Evolutionary conservation across 2,888 invertebrate species (phyloP).

Genomic region (Hypsopygia costalis): DNA sequence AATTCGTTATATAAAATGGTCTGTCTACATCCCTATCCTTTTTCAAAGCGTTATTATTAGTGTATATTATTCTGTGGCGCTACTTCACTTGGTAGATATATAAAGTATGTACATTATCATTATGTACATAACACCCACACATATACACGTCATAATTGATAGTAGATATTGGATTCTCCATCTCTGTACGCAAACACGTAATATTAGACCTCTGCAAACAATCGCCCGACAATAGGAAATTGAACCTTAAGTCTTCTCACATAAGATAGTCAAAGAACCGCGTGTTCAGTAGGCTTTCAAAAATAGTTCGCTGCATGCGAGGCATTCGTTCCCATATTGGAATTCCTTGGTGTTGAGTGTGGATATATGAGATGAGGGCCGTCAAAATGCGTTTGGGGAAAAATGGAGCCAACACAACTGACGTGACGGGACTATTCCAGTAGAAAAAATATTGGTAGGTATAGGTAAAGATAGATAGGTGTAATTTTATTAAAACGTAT

Average conservation of each 20-base stretch:
- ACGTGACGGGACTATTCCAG: not conserved
- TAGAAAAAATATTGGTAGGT: too few species aligned
- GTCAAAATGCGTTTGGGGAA: not conserved
- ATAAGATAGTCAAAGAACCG: slow-evolving; percentile 9
- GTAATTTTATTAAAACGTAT: too few species aligned
- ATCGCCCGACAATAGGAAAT: slow-evolving; percentile 4
- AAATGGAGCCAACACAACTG: slow-evolving; percentile 4
- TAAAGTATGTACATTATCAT: too few species aligned
- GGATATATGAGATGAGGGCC: not conserved
- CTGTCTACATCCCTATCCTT: too few species aligned
- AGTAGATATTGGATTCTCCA: slow-evolving; percentile 22
- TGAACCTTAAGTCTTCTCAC: slow-evolving; percentile 13
- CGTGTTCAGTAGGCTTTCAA: slow-evolving; percentile 13
- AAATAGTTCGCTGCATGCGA: slow-evolving; percentile 23
- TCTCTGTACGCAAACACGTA: slow-evolving; percentile 20
- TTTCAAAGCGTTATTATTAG: too few species aligned
- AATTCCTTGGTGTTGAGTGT: slow-evolving; percentile 27
- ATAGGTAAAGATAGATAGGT: too few species aligned
- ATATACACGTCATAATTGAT: too few species aligned
- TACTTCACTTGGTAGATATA: too few species aligned
- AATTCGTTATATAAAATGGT: too few species aligned
- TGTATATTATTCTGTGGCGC: too few species aligned
- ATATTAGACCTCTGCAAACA: slow-evolving; percentile 16
- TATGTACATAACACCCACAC: too few species aligned
- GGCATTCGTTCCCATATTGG: slow-evolving; percentile 36